Evolutionary conservation across 2,797 vertebrate species (phyloP), one percentile per base, ranked within the genome.

Genomic region (Sphenopsis melanotis): DNA sequence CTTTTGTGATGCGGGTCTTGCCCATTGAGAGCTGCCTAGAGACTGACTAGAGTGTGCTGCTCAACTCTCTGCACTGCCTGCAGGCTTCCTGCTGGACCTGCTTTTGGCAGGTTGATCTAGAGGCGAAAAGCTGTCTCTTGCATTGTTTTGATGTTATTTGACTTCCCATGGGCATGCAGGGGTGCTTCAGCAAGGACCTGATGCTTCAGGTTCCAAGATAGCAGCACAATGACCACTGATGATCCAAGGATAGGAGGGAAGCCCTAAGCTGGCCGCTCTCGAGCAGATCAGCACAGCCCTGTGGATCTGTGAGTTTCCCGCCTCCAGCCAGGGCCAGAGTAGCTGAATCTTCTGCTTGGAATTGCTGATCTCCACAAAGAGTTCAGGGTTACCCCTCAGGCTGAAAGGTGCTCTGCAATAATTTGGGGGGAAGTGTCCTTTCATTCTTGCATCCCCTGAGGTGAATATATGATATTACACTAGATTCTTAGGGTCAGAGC

Each of bases 401-500:
- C 53, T 81, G 65, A 90, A 91, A 86, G 50, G 53, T 65, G 57
- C 46, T 91, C 76, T 1, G 9, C 26, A 42, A 12, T 46, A 30
- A 83, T 60, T 7, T 63, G 13, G 1, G 12, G 17, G 9, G 14
- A 1, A 6, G 39, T 37, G 32, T 34, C 46, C 55, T 61, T 70
- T 79, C 71, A 70, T 88, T 82, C 75, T 59, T 89, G 68, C 60
- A 37, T 50, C 6, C 68, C 57, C 91, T 41, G 69, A 64, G 79
- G 83, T 72, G 77, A 94, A 96, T 57, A 74, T 83, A 36, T 87
- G 80, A 78, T 65, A 76, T 93, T 93, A 85, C 61, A 53, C 29
- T 50, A n/a, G 49, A 36, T 64, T 75, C 72, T 80, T 77, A 17
- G 71, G 44, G 71, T 85, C 87, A 85, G 82, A 91, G 37, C 56